Evolutionary conservation across 2,797 vertebrate genomes (phyloP), one percentile per base, ranked within the genome.

Genomic region (Girardinus metallicus): DNA sequence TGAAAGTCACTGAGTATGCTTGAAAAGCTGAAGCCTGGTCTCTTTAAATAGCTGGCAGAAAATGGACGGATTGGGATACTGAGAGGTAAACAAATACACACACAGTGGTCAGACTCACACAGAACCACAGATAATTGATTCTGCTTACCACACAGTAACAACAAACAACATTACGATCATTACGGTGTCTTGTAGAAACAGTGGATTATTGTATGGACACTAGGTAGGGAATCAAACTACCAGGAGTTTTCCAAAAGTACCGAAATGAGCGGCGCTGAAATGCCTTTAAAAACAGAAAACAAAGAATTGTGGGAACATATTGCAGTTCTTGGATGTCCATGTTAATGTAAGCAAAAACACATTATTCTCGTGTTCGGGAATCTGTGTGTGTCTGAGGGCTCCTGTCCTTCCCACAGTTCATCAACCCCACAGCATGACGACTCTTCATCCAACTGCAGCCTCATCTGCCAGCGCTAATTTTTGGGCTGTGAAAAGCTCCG

Each of bases 391-490:
- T 96, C 97, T 97, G 93, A 96, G 93, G 96, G 97, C 96, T 97
- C 96, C 97, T 96, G 97, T 97, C 96, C 97, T 96, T 96, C 96
- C 95, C 96, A 98, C 97, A 99, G 98, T 97, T 99, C 98, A 99
- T 99, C 98, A 99, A 98, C 97, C 97, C 97, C 98, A 95, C 98
- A 99, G 98, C 97, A 97, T 96, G 98, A 96, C 94, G 95, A 97
- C 96, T 89, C 91, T 91, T 96, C 92, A 91, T 92, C 91, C 89
- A 97, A 97, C 97, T 96, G 97, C 96, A 96, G 95, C 97, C 97
- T 98, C 97, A 97, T 98, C 98, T 99, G 97, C 97, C 96, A 91
- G 90, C 43, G 89, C 94, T 96, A 95, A 96, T 95, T 96, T 94
- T 91, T 95, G 91, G 91, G 94, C 92, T 93, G 91, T 94, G 92